phyloP scores from a whole-genome alignment of 2,113 vertebrate genomes.

The Chamaetylas fuelleborni region DNA sequence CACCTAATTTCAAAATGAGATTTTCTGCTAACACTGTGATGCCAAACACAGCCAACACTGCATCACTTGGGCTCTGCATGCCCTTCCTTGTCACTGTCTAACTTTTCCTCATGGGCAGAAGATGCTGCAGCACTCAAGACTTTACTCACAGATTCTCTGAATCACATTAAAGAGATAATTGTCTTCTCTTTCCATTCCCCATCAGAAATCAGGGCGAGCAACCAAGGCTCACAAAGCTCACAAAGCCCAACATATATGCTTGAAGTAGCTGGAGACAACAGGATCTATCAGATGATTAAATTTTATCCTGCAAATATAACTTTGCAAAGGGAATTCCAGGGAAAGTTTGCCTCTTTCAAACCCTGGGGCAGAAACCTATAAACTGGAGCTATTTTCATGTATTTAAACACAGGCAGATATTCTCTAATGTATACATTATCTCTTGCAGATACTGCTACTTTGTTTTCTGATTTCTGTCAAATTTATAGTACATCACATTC shows the following conservation, averaged over 20 bases:
- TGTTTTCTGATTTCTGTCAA: neutral
- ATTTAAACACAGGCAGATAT: neutral
- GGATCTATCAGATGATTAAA: neutral
- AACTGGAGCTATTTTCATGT: neutral
- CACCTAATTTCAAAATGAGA: neutral
- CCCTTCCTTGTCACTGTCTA: neutral
- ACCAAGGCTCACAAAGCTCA: neutral
- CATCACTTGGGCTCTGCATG: neutral
- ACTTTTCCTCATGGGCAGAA: neutral
- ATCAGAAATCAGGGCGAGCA: neutral
- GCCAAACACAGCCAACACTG: neutral
- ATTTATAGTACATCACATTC: neutral
- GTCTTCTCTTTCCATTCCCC: neutral
- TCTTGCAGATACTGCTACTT: neutral
- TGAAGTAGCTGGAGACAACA: neutral
- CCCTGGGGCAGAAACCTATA: neutral
- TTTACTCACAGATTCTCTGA: constrained; percentile 17
- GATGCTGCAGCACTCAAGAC: constrained; percentile 5
- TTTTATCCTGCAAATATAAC: neutral
- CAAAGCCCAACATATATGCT: neutral
- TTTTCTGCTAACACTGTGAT: neutral
- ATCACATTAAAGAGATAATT: constrained; percentile 22
- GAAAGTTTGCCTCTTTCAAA: neutral
- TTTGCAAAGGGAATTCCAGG: neutral
- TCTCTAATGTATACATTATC: neutral